phyloP scores from a whole-genome alignment of 2,888 invertebrate species.

The Eupithecia insigniata region DNA sequence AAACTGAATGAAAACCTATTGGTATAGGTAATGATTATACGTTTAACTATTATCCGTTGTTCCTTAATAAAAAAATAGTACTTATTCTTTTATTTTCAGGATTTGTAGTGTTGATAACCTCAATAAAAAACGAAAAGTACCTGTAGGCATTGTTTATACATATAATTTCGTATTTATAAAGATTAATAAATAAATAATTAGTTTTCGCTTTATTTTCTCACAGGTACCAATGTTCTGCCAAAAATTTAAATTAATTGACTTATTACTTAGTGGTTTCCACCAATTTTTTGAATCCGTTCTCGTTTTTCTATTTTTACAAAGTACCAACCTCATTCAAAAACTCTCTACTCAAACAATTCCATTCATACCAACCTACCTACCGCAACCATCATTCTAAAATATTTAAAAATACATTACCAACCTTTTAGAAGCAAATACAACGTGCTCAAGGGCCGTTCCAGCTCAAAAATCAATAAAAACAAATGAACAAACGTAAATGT shows the following conservation, averaged over 20 bases:
- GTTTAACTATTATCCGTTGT: too few relatives aligned
- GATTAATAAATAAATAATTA: too few relatives aligned
- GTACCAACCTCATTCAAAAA: neutral
- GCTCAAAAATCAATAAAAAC: conserved; percentile 27
- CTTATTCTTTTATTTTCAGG: too few relatives aligned
- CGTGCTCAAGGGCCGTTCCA: conserved; percentile 46
- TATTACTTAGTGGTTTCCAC: neutral
- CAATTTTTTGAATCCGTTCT: neutral
- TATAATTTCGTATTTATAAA: too few relatives aligned
- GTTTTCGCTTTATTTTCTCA: too few relatives aligned
- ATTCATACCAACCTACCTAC: conserved; percentile 20
- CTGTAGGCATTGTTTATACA: too few relatives aligned
- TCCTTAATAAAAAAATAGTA: too few relatives aligned
- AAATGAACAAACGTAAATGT: conserved; percentile 2
- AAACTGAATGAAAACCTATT: too few relatives aligned
- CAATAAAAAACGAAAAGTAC: too few relatives aligned
- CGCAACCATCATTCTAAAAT: conserved; percentile 35
- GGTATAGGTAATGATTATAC: too few relatives aligned
- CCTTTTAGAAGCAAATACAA: conserved; percentile 38
- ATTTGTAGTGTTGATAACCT: too few relatives aligned
- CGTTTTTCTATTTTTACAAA: neutral
- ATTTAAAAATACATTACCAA: conserved; percentile 50
- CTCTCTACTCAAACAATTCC: conserved; percentile 4
- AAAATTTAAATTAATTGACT: neutral
- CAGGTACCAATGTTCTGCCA: too few relatives aligned